Evolutionary conservation across 2,113 vertebrate species (phyloP).

Genomic region (Panthera leo): DNA sequence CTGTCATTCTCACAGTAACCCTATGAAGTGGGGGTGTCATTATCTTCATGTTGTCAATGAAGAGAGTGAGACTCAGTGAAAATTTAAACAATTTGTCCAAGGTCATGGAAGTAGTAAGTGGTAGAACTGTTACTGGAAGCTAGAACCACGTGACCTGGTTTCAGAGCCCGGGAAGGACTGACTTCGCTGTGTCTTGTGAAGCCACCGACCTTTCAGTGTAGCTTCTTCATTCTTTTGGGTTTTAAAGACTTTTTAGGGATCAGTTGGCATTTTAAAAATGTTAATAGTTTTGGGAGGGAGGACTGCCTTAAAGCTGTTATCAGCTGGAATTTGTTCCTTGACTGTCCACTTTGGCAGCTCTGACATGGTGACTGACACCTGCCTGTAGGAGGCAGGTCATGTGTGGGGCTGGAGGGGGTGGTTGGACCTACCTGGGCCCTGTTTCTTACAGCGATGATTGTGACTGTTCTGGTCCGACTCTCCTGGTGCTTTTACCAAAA

Average conservation of each 20-base stretch:
- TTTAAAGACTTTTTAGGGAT: not conserved
- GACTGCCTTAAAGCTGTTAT: not conserved
- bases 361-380: not conserved
- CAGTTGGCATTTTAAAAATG: not conserved
- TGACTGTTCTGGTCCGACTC: not conserved
- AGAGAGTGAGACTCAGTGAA: not conserved
- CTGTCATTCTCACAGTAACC: not conserved
- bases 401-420: not conserved
- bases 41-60: not conserved
- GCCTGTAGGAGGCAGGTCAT: not conserved
- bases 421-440: not conserved
- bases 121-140: not conserved
- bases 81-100: not conserved
- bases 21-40: not conserved
- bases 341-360: not conserved
- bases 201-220: not conserved
- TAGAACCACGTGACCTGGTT: not conserved
- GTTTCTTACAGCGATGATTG: not conserved
- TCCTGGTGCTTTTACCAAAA: not conserved
- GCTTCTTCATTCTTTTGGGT: not conserved
- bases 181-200: not conserved
- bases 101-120: not conserved
- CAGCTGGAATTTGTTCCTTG: not conserved
- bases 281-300: not conserved
- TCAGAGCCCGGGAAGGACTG: not conserved